Evolutionary conservation across 2,797 vertebrate species (phyloP).

Genomic region (Anas georgica): DNA sequence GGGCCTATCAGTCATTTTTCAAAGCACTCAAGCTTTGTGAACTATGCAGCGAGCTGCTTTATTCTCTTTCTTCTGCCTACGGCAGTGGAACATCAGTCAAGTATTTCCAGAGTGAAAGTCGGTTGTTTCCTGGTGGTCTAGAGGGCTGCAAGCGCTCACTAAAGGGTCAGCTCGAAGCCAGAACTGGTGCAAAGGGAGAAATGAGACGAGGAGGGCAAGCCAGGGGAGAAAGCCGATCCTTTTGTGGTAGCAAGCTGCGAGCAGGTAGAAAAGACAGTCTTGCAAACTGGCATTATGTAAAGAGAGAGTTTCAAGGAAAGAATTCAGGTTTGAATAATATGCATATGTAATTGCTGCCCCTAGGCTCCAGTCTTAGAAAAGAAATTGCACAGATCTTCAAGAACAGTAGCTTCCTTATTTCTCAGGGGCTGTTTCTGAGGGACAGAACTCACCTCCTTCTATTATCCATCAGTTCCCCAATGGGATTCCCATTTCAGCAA

Average conservation of each 20-base stretch:
- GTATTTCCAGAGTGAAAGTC: constrained; percentile 50
- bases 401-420: not conserved
- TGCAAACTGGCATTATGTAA: not conserved
- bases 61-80: constrained; percentile 49
- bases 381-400: not conserved
- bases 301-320: not conserved
- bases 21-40: constrained; percentile 66
- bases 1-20: constrained; percentile 62
- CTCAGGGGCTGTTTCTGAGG: not conserved
- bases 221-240: not conserved
- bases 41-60: constrained; percentile 62
- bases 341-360: constrained; percentile 22
- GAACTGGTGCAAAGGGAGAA: not conserved
- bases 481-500: not conserved
- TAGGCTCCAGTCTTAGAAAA: constrained; percentile 10
- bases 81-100: constrained; percentile 66
- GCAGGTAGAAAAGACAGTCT: not conserved
- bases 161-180: not conserved
- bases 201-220: not conserved
- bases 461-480: not conserved
- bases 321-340: constrained; percentile 36
- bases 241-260: not conserved
- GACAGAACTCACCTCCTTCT: not conserved
- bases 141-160: not conserved
- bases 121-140: constrained; percentile 49